A percentile compares a stretch with the other conserved stretches of the same genome.
Conservation (phyloP, 2,113 vertebrate genomes). For the Agapornis roseicollis region DNA sequence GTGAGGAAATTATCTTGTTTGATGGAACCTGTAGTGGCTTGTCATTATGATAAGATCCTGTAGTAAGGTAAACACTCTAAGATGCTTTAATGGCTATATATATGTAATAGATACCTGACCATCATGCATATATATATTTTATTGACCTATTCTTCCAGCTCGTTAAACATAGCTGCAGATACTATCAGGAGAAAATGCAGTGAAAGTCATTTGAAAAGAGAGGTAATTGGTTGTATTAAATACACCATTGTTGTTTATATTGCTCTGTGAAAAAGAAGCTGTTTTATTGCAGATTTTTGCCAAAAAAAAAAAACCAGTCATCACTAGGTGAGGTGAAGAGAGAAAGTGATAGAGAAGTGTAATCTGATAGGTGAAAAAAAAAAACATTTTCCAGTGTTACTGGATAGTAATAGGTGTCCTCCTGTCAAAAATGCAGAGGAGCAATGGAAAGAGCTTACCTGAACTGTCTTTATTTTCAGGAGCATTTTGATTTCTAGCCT, state of each 20-base stretch:
- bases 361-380: background rate
- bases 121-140: background rate
- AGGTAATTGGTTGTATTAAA: constrained; percentile 19
- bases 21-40: background rate
- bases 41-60: background rate
- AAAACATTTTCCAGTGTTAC: background rate
- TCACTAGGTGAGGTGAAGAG: background rate
- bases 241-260: constrained; percentile 41
- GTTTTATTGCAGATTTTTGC: constrained; percentile 16
- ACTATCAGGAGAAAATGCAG: background rate
- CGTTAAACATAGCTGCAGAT: constrained; percentile 32
- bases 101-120: background rate
- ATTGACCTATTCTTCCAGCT: constrained; percentile 39
- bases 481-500: background rate
- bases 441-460: background rate
- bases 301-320: background rate
- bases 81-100: background rate
- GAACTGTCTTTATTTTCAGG: background rate
- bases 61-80: background rate
- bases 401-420: background rate
- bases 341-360: background rate
- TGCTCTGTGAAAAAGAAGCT: background rate
- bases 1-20: background rate
- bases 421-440: background rate
- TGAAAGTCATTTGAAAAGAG: constrained; percentile 20